These are phyloP conservation scores for Drosophila mettleri DNA, from an alignment of 2,888 invertebrate genomes.

Conservation along the genomic window DNA sequence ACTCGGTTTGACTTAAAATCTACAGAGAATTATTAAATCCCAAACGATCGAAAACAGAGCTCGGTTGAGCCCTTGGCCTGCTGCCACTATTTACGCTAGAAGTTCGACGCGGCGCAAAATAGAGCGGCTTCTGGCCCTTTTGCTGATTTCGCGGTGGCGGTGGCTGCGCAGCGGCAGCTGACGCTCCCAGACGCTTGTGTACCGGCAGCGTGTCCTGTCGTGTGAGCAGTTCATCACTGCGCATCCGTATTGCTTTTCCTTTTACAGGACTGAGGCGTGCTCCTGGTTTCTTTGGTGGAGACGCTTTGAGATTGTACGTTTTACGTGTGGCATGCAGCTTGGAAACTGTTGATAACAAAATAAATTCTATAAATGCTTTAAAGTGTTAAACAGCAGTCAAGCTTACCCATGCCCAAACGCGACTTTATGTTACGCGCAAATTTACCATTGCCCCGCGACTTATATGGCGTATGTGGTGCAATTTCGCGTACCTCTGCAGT, in stretches of 20 bases:
- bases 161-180: constrained; percentile 7
- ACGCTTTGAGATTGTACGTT: constrained; percentile 80
- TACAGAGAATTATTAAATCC: constrained; percentile 79
- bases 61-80: constrained; percentile 38
- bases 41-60: constrained; percentile 83
- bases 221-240: constrained; percentile 82
- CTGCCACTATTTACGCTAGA: constrained; percentile 54
- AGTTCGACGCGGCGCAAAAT: constrained; percentile 50
- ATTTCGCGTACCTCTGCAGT: constrained; percentile 85
- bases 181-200: constrained; percentile 79
- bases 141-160: constrained; percentile 7
- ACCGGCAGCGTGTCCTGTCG: constrained; percentile 75
- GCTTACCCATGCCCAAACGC: constrained; percentile 73
- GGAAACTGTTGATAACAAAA: constrained; percentile 56
- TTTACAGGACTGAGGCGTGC: constrained; percentile 71
- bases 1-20: constrained; percentile 17
- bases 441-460: constrained; percentile 53
- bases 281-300: constrained; percentile 62
- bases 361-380: neutral
- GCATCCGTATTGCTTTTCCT: constrained; percentile 79
- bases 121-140: constrained; percentile 18
- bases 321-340: constrained; percentile 81
- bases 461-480: constrained; percentile 64
- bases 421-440: constrained; percentile 71
- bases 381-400: neutral